These are phyloP conservation scores for Gandaritis pyraliata DNA, from an alignment of 2,888 invertebrate species.

Conservation along the genomic window DNA sequence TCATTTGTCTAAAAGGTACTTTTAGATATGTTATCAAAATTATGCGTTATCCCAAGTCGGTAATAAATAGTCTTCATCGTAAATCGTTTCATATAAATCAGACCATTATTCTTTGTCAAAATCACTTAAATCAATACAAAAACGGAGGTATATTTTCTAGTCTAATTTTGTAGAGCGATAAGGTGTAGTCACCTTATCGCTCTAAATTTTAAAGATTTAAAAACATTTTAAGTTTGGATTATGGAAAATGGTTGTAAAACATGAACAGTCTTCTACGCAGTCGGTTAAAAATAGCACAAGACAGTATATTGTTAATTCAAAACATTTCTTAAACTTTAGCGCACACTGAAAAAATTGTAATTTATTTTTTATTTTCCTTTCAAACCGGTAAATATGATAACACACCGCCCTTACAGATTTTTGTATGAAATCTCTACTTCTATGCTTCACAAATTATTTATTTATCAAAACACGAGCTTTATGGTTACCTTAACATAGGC, in stretches of 20 bases:
- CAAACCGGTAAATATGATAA: too few species aligned
- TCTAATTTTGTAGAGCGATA: too few species aligned
- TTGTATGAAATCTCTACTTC: too few species aligned
- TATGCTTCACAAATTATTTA: too few species aligned
- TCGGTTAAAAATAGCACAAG: constrained; percentile 8
- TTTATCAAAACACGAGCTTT: too few species aligned
- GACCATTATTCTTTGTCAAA: constrained; percentile 32
- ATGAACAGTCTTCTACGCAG: constrained; percentile 19
- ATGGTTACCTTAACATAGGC: too few species aligned
- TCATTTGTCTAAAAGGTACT: constrained; percentile 41
- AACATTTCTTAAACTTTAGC: constrained; percentile 2
- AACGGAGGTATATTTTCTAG: neutral
- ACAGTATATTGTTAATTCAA: too few species aligned
- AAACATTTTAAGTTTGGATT: neutral
- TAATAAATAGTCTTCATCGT: constrained; percentile 34
- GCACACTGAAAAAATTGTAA: neutral
- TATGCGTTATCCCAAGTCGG: constrained; percentile 26
- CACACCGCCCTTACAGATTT: too few species aligned
- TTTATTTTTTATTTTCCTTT: too few species aligned
- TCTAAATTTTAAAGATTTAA: neutral
- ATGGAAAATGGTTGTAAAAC: neutral
- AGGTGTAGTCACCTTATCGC: too few species aligned
- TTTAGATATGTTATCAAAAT: constrained; percentile 41
- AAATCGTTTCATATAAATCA: constrained; percentile 38
- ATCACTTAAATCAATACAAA: neutral